A percentile compares a stretch with the other conserved stretches of the same genome.
These are phyloP conservation scores for Lepidocolaptes lacrymiger DNA, from an alignment of 2,797 vertebrate species.

Conservation along the genomic window DNA sequence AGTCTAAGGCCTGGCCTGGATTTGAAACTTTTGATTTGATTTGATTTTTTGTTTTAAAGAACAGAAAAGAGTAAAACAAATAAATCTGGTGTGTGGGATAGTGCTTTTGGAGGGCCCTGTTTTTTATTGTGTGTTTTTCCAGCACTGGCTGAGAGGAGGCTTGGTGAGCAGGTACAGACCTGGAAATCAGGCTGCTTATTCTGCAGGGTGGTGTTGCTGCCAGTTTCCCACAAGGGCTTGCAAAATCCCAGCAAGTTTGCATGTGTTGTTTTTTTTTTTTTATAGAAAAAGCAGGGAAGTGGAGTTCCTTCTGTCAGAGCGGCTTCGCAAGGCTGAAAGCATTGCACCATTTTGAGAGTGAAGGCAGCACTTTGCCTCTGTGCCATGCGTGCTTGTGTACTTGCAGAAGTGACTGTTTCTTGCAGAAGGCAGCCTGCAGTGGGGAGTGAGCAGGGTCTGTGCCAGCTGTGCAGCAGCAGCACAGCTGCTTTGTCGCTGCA, in stretches of 20 bases:
- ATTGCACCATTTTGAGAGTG: not conserved
- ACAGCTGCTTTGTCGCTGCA: not conserved
- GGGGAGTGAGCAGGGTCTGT: not conserved
- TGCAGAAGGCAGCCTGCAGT: not conserved
- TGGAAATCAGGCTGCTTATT: not conserved
- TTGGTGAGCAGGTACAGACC: not conserved
- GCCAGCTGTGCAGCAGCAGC: not conserved
- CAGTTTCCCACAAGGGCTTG: not conserved
- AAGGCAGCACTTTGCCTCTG: not conserved
- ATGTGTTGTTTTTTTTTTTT: not conserved
- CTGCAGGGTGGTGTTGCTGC: not conserved
- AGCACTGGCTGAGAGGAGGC: not conserved
- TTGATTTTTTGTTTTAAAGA: not conserved
- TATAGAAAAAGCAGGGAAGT: not conserved
- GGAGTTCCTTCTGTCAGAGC: not conserved
- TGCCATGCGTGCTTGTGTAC: not conserved
- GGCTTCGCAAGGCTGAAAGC: rapidly evolving
- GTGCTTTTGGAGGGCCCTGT: not conserved
- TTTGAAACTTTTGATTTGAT: not conserved
- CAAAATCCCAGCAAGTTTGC: not conserved
- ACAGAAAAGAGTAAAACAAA: not conserved
- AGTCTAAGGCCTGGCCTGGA: not conserved
- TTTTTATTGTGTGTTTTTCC: not conserved
- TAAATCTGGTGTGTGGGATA: not conserved
- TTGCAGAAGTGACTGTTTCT: not conserved